Conservation (phyloP, 1,140 invertebrate species). For the Bombus ignitus region DNA sequence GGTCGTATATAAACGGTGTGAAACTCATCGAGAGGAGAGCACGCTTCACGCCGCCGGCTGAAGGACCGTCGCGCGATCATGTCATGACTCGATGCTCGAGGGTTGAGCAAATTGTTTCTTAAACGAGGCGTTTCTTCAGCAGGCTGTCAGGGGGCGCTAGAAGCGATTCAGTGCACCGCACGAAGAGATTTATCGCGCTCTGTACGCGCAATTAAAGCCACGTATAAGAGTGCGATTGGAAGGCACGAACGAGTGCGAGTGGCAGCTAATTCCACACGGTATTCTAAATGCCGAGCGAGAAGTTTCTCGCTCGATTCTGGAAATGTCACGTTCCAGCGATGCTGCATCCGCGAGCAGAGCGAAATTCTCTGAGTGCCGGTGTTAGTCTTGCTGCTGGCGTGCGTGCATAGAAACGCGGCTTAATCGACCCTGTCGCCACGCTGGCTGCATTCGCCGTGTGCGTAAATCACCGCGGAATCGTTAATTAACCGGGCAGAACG, state of each 20-base stretch:
- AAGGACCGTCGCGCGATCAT: background rate
- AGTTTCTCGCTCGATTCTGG: conserved; percentile 76
- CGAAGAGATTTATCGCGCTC: conserved; percentile 27
- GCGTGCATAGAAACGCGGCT: conserved; percentile 13
- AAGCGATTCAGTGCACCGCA: conserved; percentile 2
- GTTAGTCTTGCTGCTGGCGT: no score
- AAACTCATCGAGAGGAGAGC: background rate
- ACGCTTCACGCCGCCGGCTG: background rate
- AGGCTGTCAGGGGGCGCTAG: background rate
- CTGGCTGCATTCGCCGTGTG: conserved; percentile 54
- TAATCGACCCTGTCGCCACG: conserved; percentile 43
- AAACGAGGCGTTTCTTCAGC: conserved; percentile 13
- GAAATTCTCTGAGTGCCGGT: conserved; percentile 50
- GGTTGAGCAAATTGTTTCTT: conserved; percentile 19
- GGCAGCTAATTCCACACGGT: conserved; percentile 60
- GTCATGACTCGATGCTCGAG: background rate
- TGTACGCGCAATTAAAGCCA: conserved; percentile 46
- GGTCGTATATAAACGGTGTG: conserved; percentile 21
- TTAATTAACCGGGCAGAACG: conserved; percentile 61
- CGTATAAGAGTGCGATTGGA: background rate
- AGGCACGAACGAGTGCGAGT: background rate
- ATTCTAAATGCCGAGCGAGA: conserved; percentile 69
- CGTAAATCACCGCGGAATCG: conserved; percentile 67
- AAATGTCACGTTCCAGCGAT: conserved; percentile 75
- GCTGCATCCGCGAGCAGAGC: conserved; percentile 42